phyloP scores from a whole-genome alignment of 2,797 vertebrate genomes.

The Syndactyla subalaris region DNA sequence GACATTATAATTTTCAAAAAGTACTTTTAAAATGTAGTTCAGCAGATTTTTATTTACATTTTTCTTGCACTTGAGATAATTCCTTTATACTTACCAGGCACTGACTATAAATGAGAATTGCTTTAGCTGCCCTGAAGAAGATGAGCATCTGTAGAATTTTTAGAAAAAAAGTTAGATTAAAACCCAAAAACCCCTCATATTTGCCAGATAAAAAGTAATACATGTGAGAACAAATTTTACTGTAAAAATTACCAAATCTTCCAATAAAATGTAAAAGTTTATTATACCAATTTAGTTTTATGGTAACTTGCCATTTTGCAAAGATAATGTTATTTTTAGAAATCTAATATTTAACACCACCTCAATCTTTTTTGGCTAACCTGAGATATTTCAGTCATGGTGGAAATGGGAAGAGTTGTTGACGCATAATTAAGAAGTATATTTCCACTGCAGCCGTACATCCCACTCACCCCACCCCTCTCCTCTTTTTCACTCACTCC shows the following conservation, averaged over 20 bases:
- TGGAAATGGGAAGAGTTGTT: not conserved
- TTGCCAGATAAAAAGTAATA: not conserved
- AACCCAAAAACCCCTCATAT: not conserved
- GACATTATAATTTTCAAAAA: not conserved
- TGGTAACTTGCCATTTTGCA: not conserved
- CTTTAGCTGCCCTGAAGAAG: not conserved
- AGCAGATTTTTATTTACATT: not conserved
- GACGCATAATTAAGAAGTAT: not conserved
- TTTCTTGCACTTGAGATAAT: not conserved
- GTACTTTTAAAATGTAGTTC: not conserved
- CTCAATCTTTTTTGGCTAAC: not conserved
- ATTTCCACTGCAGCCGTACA: not conserved
- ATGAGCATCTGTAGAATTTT: not conserved
- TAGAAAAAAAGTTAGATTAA: not conserved
- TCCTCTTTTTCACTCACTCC: not conserved
- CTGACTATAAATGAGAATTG: not conserved
- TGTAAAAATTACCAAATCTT: not conserved
- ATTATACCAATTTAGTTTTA: not conserved
- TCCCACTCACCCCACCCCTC: fast-evolving
- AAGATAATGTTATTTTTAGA: not conserved
- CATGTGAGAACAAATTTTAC: not conserved
- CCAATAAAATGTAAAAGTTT: not conserved
- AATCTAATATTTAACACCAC: slow-evolving; percentile 10
- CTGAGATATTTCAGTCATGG: not conserved
- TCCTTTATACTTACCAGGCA: not conserved